These are phyloP conservation scores for Diplazon laetatorius DNA, from an alignment of 2,888 invertebrate genomes.

Conservation along the genomic window DNA sequence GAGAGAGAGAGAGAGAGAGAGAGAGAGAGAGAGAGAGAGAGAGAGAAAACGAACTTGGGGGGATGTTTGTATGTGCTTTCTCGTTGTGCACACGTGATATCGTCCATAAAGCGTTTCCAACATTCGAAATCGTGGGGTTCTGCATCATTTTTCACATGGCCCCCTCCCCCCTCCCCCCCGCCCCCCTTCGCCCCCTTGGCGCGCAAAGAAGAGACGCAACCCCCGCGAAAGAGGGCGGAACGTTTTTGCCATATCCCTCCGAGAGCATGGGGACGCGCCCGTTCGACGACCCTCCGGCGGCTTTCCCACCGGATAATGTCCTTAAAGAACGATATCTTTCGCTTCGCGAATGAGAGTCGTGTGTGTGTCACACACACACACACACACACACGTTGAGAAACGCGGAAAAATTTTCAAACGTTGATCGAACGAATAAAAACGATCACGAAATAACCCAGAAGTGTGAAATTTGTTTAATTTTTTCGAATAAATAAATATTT, in stretches of 20 bases:
- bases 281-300: slow-evolving; percentile 64
- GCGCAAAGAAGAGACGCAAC: slow-evolving; percentile 62
- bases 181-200: too few species aligned
- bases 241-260: slow-evolving; percentile 78
- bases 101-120: slow-evolving; percentile 49
- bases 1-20: slow-evolving; percentile 34
- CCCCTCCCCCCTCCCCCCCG: too few species aligned
- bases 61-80: slow-evolving; percentile 52
- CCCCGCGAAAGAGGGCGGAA: slow-evolving; percentile 79
- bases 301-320: slow-evolving; percentile 79
- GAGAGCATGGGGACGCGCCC: slow-evolving; percentile 38
- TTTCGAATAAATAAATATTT: too few species aligned
- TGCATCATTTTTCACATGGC: slow-evolving; percentile 82
- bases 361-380: too few species aligned
- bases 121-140: slow-evolving; percentile 77
- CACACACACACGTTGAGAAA: too few species aligned
- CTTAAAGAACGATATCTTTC: slow-evolving; percentile 82
- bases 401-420: too few species aligned
- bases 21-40: slow-evolving; percentile 20
- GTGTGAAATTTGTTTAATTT: too few species aligned
- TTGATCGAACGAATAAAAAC: too few species aligned
- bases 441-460: too few species aligned
- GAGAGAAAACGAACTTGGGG: too few species aligned
- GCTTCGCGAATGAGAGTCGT: slow-evolving; percentile 64
- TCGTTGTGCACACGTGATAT: slow-evolving; percentile 61